phyloP scores from a whole-genome alignment of 2,797 vertebrate genomes.

The Mormyrus hasselquistii region DNA sequence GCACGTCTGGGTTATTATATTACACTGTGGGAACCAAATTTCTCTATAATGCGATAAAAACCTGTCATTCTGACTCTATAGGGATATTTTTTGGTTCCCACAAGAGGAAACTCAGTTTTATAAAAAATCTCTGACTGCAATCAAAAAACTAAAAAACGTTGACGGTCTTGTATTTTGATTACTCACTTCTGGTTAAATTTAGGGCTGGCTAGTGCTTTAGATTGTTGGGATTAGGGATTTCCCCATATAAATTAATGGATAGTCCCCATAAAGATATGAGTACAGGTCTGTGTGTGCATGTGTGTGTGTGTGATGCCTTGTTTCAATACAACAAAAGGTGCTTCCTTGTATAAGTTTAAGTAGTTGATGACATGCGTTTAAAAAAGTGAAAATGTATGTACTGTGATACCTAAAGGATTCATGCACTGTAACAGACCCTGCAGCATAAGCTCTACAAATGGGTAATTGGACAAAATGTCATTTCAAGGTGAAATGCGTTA shows the following conservation, averaged over 20 bases:
- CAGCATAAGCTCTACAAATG: neutral
- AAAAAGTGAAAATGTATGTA: neutral
- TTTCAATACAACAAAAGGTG: conserved; percentile 27
- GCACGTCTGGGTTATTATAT: neutral
- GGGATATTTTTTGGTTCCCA: neutral
- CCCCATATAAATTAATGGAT: neutral
- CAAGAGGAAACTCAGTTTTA: neutral
- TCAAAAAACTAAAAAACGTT: neutral
- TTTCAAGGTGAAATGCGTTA: conserved; percentile 19
- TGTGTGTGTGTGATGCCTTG: neutral
- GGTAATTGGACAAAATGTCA: conserved; percentile 25
- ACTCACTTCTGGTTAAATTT: neutral
- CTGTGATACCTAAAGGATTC: neutral
- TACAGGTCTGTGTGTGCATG: neutral
- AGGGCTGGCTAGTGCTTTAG: neutral
- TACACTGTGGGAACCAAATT: neutral
- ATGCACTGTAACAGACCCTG: neutral
- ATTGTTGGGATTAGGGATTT: neutral
- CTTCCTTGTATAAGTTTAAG: neutral
- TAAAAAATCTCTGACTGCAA: neutral
- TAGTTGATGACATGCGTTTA: neutral
- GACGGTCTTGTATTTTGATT: conserved; percentile 17
- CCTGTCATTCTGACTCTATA: neutral
- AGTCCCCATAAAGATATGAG: neutral
- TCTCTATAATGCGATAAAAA: neutral